Conservation (phyloP, 30 jellyfish, hydroid and myxozoan genomes). For the Hydractinia echinata region DNA sequence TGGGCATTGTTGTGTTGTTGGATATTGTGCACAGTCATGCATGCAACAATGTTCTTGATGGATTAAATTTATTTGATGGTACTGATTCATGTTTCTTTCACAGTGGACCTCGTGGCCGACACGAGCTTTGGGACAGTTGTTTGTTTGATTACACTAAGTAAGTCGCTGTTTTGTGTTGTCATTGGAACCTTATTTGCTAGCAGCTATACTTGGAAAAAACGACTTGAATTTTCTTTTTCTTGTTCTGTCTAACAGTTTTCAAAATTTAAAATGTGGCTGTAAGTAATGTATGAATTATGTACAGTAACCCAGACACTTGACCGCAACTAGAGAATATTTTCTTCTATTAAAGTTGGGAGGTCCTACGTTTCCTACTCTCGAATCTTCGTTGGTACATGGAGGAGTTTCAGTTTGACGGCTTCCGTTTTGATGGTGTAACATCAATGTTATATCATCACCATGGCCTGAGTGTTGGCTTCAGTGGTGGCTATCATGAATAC, state of each 20-base stretch:
- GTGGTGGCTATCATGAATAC: conserved; percentile 94
- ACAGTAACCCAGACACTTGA: too few species aligned
- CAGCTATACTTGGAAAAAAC: too few species aligned
- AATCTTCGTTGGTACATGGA: conserved; percentile 88
- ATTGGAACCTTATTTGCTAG: too few species aligned
- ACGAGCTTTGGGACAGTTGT: conserved; percentile 82
- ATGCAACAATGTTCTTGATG: conserved; percentile 84
- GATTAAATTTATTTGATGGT: conserved; percentile 90
- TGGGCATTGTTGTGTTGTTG: conserved; percentile 72
- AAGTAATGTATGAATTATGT: too few species aligned
- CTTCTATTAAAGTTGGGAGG: conserved; percentile 65
- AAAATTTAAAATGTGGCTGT: too few species aligned
- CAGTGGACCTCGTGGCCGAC: conserved; percentile 65
- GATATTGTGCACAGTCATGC: conserved; percentile 98
- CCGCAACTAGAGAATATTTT: too few species aligned
- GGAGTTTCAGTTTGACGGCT: conserved; percentile 88
- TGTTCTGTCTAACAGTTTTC: too few species aligned
- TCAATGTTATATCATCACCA: conserved; percentile 94
- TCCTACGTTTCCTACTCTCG: conserved; percentile 75
- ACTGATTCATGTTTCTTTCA: conserved; percentile 86
- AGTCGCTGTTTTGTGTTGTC: neutral
- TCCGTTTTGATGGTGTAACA: conserved; percentile 98
- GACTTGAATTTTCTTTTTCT: too few species aligned
- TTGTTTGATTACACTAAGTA: conserved; percentile 66
- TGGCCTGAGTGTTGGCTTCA: conserved; percentile 86